These are phyloP conservation scores for Eupsilia transversa DNA, from an alignment of 2,888 invertebrate genomes.

Conservation along the genomic window DNA sequence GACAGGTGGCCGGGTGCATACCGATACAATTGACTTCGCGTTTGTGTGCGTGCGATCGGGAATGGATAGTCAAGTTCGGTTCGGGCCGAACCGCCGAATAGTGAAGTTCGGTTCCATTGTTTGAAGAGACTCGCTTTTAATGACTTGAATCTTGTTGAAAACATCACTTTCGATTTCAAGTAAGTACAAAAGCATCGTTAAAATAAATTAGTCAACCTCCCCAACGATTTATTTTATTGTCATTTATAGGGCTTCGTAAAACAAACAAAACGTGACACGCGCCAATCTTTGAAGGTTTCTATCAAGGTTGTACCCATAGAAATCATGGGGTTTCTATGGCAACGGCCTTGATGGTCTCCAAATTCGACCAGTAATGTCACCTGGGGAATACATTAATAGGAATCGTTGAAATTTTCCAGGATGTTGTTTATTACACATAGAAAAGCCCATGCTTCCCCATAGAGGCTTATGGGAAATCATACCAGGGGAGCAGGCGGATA, in stretches of 20 bases:
- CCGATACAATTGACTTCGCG: conserved; percentile 49
- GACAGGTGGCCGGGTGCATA: conserved; percentile 66
- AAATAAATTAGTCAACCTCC: not conserved
- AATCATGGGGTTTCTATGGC: conserved; percentile 45
- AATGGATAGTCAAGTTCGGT: conserved; percentile 24
- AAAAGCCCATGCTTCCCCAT: conserved; percentile 16
- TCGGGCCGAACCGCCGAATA: not conserved
- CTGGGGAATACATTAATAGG: conserved; percentile 8
- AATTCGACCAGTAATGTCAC: conserved; percentile 3
- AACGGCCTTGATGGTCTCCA: conserved; percentile 34
- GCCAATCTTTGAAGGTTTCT: conserved; percentile 40
- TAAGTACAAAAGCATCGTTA: not conserved
- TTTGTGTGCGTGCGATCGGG: conserved; percentile 61
- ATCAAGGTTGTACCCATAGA: conserved; percentile 41
- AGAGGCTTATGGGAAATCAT: conserved; percentile 44
- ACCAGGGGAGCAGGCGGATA: conserved; percentile 43
- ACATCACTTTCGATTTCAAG: not conserved
- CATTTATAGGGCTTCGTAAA: not conserved
- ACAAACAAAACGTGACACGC: not conserved
- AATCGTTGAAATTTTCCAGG: not conserved
- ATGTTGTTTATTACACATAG: not conserved
- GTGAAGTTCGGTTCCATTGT: conserved; percentile 30
- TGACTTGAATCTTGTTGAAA: not conserved
- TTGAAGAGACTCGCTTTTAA: not conserved
- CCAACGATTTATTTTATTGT: conserved; percentile 6